Percentiles rank a stretch among this genome's conserved stretches.
Conservation (phyloP, 2,113 vertebrate genomes). For the Ahaetulla prasina region DNA sequence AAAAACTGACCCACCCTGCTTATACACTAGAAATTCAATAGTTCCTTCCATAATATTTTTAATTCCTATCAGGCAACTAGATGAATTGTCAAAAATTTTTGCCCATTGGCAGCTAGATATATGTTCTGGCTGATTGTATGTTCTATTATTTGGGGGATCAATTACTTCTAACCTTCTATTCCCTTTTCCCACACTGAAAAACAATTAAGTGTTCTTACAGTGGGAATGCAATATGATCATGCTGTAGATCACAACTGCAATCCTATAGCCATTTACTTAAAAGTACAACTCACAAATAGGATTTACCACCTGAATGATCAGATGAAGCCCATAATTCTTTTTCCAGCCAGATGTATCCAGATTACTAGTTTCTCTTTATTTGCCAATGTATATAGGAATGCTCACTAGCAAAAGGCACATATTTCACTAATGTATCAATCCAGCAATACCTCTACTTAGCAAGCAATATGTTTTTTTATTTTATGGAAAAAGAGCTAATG, state of each 20-base stretch:
- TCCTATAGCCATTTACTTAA: not conserved
- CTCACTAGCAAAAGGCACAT: not conserved
- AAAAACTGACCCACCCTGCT: not conserved
- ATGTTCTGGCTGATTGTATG: not conserved
- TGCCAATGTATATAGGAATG: not conserved
- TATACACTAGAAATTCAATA: not conserved
- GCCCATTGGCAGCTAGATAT: not conserved
- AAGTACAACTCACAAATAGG: not conserved
- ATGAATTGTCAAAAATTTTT: not conserved
- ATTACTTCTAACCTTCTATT: not conserved
- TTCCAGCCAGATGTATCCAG: not conserved
- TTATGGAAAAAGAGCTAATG: not conserved
- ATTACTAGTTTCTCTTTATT: not conserved
- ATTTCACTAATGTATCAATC: not conserved
- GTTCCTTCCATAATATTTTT: not conserved
- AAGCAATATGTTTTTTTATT: not conserved
- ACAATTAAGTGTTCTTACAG: not conserved
- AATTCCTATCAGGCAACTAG: not conserved
- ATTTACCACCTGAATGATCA: not conserved
- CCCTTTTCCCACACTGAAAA: not conserved
- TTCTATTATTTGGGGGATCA: not conserved
- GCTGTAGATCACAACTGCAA: not conserved
- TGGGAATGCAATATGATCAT: not conserved
- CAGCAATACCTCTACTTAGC: not conserved
- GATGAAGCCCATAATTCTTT: not conserved